Evolutionary conservation across 2,113 vertebrate species (phyloP), one percentile per base, ranked within the genome.

Genomic region (Lasiurus borealis): DNA sequence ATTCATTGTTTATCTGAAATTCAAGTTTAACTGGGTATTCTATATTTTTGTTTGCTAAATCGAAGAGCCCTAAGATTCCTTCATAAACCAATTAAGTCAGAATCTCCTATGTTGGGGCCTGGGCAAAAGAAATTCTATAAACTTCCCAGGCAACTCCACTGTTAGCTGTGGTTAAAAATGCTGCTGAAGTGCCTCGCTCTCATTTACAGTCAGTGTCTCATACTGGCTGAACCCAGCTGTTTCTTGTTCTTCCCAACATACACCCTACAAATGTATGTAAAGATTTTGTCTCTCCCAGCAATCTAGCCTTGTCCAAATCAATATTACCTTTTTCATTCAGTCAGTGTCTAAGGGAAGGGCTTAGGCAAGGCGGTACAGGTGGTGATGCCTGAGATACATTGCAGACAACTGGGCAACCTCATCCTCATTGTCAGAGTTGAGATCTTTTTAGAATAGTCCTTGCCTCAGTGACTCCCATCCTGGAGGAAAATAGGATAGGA

Each of bases 1-100:
- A 77, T 48, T 69, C 15, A 64, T 34, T 72, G 25, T 64, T 90
- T 83, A 84, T 78, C 57, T 88, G 84, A 93, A 73, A 95, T 84
- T 86, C 27, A 13, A 29, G n/a, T 84, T 90, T 78, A 87, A 73
- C 48, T 59, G 40, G 36, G 3, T 85, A 21, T 15, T 19, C 21
- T 86, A 8, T 66, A 10, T 52, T 72, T 90, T 57, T 34, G 23
- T 68, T 48, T 36, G 23, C 78, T 80, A 46, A 68, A 76, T 85
- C 88, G 54, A 29, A 83, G 52, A 81, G 40, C 48, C 46, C 19
- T 68, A 66, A 91, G 57, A 46, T 18, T 9, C 80, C 34, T 75
- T 88, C 68, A 46, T 69, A 91, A 68, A 52, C n/a, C 18, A 62
- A 18, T 90, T 83, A 88, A 80, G 73, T 85, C 52, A 52, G 46